Percentiles rank a stretch among this genome's conserved stretches.
Evolutionary conservation across 2,797 vertebrate species (phyloP).

Genomic region (Danio kyathit): DNA sequence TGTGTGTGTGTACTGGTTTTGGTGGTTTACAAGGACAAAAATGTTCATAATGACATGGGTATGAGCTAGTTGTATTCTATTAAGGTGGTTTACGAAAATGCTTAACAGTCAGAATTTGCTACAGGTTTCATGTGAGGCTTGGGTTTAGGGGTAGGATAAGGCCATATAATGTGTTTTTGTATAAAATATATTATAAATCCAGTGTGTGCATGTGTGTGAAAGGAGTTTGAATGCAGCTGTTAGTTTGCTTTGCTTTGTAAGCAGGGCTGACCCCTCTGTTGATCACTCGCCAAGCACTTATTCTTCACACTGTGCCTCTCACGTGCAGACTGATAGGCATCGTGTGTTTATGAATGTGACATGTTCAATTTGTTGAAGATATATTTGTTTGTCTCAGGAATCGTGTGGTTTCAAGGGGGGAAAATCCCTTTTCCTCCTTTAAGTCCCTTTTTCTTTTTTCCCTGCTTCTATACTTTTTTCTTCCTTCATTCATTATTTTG

Average conservation of each 20-base stretch:
- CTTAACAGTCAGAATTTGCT: background rate
- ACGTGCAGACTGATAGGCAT: slow-evolving; percentile 15
- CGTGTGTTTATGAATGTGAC: background rate
- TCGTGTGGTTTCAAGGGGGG: background rate
- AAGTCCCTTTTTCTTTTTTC: background rate
- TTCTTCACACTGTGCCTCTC: slow-evolving; percentile 10
- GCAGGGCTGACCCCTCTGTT: slow-evolving; percentile 35
- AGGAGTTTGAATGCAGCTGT: slow-evolving; percentile 39
- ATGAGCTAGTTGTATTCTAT: no score
- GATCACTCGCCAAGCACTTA: slow-evolving; percentile 35
- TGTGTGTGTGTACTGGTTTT: background rate
- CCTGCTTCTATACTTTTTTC: background rate
- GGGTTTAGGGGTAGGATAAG: no score
- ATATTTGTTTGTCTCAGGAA: background rate
- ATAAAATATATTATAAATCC: no score
- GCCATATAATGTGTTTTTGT: no score
- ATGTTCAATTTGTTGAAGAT: background rate
- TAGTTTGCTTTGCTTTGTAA: slow-evolving; percentile 43
- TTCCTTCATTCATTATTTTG: background rate
- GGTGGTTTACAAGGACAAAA: no score
- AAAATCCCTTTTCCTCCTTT: background rate
- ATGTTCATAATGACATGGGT: no score
- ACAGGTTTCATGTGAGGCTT: no score
- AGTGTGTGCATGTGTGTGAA: slow-evolving; percentile 1
- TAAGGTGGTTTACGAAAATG: background rate